phyloP scores from a whole-genome alignment of 2,797 vertebrate species.

The Poecile montanus region DNA sequence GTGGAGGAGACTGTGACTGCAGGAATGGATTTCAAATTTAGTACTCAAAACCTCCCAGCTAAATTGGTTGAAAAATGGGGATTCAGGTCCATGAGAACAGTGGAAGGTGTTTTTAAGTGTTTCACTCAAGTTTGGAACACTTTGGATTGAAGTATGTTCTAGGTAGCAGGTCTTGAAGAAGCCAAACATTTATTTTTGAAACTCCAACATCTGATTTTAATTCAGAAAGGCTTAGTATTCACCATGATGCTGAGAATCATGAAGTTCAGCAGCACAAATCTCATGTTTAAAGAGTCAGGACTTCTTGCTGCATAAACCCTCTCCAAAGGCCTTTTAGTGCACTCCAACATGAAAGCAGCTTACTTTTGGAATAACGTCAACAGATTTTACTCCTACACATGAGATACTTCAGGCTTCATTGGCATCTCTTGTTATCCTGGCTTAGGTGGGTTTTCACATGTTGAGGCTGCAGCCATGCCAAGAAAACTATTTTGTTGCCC shows the following conservation, averaged over 20 bases:
- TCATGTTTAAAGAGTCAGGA: neutral
- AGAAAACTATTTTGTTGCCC: neutral
- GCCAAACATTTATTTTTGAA: neutral
- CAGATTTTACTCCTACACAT: neutral
- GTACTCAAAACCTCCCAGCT: neutral
- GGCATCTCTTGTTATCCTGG: neutral
- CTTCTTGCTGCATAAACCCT: neutral
- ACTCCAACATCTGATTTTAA: neutral
- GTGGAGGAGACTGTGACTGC: neutral
- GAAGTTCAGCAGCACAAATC: neutral
- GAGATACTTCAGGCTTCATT: neutral
- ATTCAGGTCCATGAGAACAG: neutral
- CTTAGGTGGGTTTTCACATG: neutral
- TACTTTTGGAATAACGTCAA: neutral
- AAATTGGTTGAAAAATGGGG: neutral
- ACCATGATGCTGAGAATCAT: neutral
- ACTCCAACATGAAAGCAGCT: neutral
- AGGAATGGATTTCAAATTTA: neutral
- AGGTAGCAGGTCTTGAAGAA: neutral
- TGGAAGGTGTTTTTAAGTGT: neutral
- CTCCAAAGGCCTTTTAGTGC: neutral
- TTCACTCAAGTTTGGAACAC: neutral
- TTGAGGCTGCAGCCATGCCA: neutral
- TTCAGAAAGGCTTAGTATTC: neutral
- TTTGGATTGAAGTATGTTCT: neutral